Base-by-base conservation (phyloP, 2,888 invertebrate genomes). In the Drosophila demipolita region DNA sequence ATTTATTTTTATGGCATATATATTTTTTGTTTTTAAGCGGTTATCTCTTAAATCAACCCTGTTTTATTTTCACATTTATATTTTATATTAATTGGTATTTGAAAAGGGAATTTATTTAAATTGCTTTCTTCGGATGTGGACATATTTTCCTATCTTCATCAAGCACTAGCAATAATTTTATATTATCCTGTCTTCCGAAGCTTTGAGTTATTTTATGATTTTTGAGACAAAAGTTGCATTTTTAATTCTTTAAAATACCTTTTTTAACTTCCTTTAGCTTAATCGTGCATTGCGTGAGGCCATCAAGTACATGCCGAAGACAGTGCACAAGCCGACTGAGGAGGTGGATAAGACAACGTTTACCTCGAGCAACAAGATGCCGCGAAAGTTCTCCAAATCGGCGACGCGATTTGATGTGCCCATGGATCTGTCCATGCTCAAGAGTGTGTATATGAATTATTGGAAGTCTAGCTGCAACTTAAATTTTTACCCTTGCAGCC, bases 391-490 rank as follows among this genome's bases (percentile, higher is more conserved):
- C 92, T 95, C 96, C 0, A 94, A 97, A 48, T 95, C 95, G 45
- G 96, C 95, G 75, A 96, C 96, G 0, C 94, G 96, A 77, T 97
- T 97, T 91, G 95, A 96, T 77, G 93, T 97, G 60, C 96, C 97
- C 0, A 94, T 97, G 72, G 95, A 96, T 85, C 94, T 95, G 60
- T 92, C 93, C 54, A 93, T 93, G 67, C 92, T 96, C 0, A 83
- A 78, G 42, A 76, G 86, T 85, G 20, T 26, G 77, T 76, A 61
- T 8, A n/a, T 29, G n/a, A 9, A 23, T 0, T 2, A 2, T 3
- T 5, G 17, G n/a, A 11, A 12, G 26, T 20, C n/a, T 11, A 17
- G 1, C 17, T 9, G 12, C 17, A 20, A 42, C 11, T 67, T 42
- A 4, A 48, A 5, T 57, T 29, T 29, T 12, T 15, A 58, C 29